Evolutionary conservation across 2,888 invertebrate species (phyloP).

Genomic region (Sussaba pulchella): DNA sequence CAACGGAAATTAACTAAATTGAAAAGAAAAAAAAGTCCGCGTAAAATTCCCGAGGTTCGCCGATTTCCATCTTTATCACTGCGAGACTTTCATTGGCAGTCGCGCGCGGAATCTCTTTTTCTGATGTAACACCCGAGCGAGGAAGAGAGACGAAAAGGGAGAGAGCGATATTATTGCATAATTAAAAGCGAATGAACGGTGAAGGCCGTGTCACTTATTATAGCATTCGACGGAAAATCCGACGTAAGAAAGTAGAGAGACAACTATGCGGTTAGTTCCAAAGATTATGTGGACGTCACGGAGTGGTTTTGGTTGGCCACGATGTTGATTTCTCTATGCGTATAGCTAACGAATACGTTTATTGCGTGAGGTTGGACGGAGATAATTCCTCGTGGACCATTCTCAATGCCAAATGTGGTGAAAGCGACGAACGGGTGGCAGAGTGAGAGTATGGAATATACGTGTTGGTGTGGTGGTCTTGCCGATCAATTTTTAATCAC

Average conservation of each 20-base stretch:
- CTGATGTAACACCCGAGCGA: constrained; percentile 80
- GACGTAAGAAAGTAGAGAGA: constrained; percentile 75
- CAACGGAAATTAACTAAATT: too few species aligned
- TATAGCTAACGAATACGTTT: constrained; percentile 10
- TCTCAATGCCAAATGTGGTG: constrained; percentile 71
- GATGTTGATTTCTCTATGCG: constrained; percentile 15
- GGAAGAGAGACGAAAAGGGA: too few species aligned
- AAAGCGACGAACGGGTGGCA: constrained; percentile 62
- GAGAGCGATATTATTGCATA: constrained; percentile 76
- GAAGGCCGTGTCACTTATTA: constrained; percentile 78
- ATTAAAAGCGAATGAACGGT: constrained; percentile 78
- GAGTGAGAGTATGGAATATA: constrained; percentile 58
- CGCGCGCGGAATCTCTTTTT: constrained; percentile 56
- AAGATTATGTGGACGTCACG: not conserved
- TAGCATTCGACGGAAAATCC: constrained; percentile 76
- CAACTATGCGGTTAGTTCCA: not conserved
- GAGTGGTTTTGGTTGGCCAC: not conserved
- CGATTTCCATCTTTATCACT: too few species aligned
- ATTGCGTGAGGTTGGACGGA: constrained; percentile 7
- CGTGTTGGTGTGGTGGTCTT: not conserved
- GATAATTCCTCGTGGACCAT: constrained; percentile 48
- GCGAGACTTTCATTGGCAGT: too few species aligned
- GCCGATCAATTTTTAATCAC: constrained; percentile 8
- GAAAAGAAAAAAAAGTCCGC: too few species aligned
- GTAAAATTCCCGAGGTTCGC: too few species aligned